Evolutionary conservation across 2,888 invertebrate genomes (phyloP), one percentile per base, ranked within the genome.

Genomic region (Mechanitis messenoides): DNA sequence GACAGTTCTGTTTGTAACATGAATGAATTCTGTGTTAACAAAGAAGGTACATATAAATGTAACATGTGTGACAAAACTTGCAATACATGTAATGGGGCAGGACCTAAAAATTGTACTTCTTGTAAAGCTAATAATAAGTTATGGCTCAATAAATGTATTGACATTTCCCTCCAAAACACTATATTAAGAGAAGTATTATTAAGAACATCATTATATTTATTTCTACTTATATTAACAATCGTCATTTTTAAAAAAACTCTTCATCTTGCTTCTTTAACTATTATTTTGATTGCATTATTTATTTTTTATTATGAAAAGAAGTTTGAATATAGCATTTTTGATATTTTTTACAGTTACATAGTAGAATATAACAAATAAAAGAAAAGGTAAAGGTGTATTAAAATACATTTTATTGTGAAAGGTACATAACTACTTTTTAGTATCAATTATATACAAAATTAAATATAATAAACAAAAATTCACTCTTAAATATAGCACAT

Each of bases 11-110:
- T 85, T 12, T 94, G 93, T 75, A 85, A 90, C 12, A 77, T 83
- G 4, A 92, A 94, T 78, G 92, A 97, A 76, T 97, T 95, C 80
- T 98, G 98, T 85, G 91, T 95, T 0, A 98, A 98, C 78, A 94
- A 91, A 63, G 95, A 95, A 72, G 98, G 98, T 11, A 94, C 95
- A 1, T 95, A 92, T 78, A 84, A 86, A 33, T 98, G 98, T 83
- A 85, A 93, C 73, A 92, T 91, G 66, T 98, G 98, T 89, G 96
- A 97, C 83, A 91, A 87, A 69, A 92, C 96, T 2, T 98, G 98
- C 79, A 89, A 91, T 65, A 94, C 94, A 3, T 98, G 98, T 80
- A 91, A 89, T 42, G 97, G 96, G 3, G 94, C 94, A 81, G 97
- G 97, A 0, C 93, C 95, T 20, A 94, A 95, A 76, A 95, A 96